Base-by-base conservation (phyloP, 2,888 invertebrate genomes). In the Melipona bicolor region DNA sequence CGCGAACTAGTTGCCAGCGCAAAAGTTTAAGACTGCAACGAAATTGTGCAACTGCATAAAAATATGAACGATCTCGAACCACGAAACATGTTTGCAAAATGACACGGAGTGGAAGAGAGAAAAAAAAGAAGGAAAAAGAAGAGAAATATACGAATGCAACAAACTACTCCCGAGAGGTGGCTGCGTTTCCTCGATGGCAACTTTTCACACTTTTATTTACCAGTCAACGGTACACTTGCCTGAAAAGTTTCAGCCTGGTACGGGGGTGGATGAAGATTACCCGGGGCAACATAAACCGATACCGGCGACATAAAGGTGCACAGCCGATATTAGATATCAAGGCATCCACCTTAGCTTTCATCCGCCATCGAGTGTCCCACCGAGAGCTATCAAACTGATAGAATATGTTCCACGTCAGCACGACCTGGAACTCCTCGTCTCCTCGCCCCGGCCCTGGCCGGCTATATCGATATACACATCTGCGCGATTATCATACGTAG, bases 331-430 rank as follows among this genome's bases (percentile, higher is more conserved):
- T 91, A 91, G 90, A 90, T 92, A 92, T 88, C 91, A 87, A 89
- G 89, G 88, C 85, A 86, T 88, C 88, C 89, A 79, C 84, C 76
- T 83, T 85, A 77, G 79, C 87, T 85, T 84, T 79, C 81, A 68
- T 72, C 83, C 89, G 76, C 88, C 85, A 77, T 88, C 83, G 88
- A 90, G 91, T 90, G 89, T 91, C 89, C 92, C 93, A 72, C 83
- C 78, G 92, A 92, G 91, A 91, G 92, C 92, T 91, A 93, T 93
- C 92, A 91, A 90, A 91, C 92, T 89, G 92, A 92, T 92, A 92
- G 91, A 92, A 92, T 92, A 92, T 90, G 90, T 89, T 89, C 89
- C 85, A 84, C 84, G 86, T 56, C 81, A 74, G 79, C 82, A 70
- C 73, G 74, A 84, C 77, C 77, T 4, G 24, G 24, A 24, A 24